These are phyloP conservation scores for Tapirus indicus DNA, from an alignment of 2,797 vertebrate species.

Conservation along the genomic window DNA sequence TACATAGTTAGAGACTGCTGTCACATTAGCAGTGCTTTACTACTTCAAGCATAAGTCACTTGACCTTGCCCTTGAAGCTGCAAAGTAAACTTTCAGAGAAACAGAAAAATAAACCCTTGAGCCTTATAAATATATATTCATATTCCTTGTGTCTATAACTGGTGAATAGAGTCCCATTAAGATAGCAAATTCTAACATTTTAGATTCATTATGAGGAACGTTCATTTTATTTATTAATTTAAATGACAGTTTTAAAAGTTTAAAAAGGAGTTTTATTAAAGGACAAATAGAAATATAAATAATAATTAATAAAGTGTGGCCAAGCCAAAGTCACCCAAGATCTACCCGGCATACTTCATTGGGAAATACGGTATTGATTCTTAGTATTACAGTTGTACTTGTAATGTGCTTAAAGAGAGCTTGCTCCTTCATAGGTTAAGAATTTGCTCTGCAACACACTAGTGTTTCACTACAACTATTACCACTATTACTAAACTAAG, in stretches of 20 bases:
- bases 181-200: slow-evolving; percentile 28
- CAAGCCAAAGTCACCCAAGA: neutral
- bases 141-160: neutral
- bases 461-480: too few relatives aligned
- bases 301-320: neutral
- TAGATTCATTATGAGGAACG: neutral
- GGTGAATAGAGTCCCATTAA: neutral
- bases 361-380: neutral
- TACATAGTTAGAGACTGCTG: neutral
- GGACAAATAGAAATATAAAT: slow-evolving; percentile 17
- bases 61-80: neutral
- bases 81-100: slow-evolving; percentile 47
- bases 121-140: neutral
- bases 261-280: slow-evolving; percentile 49
- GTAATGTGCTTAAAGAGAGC: neutral
- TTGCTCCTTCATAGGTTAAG: neutral
- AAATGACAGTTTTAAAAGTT: slow-evolving; percentile 25
- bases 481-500: too few relatives aligned
- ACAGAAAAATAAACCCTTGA: neutral
- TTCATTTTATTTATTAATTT: slow-evolving; percentile 38
- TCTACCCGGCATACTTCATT: neutral
- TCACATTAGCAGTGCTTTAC: neutral
- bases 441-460: neutral
- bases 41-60: neutral
- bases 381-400: neutral